phyloP scores from a whole-genome alignment of 2,113 vertebrate species.

The Cichladusa arquata region DNA sequence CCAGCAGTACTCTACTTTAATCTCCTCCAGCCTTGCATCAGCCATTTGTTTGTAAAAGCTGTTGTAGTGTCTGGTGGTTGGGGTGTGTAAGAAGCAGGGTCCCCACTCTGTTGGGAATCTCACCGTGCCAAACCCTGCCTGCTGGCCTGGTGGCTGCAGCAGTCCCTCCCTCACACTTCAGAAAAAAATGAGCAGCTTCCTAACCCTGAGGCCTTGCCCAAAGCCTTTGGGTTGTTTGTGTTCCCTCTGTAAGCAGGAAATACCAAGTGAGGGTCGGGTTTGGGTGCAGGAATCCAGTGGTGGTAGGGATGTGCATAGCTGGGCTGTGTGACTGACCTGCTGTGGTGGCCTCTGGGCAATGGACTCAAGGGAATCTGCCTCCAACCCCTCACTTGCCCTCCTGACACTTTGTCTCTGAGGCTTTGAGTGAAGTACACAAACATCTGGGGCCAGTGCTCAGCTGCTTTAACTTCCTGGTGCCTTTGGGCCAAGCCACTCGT shows the following conservation, averaged over 20 bases:
- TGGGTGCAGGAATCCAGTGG: background rate
- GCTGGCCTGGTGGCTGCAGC: background rate
- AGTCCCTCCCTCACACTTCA: background rate
- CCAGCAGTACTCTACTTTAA: background rate
- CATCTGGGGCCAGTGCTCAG: background rate
- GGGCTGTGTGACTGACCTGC: background rate
- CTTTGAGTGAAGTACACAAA: background rate
- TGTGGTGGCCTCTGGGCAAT: background rate
- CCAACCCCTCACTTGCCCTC: background rate
- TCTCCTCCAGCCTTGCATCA: background rate
- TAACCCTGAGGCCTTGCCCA: background rate
- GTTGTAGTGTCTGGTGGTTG: background rate
- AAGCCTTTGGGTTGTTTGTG: background rate
- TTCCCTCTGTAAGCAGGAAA: conserved; percentile 21
- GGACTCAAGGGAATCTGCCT: background rate
- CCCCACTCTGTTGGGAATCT: background rate
- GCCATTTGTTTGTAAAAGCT: background rate
- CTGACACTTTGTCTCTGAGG: background rate
- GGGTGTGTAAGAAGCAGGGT: rapidly evolving
- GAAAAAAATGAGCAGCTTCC: rapidly evolving
- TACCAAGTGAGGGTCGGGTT: background rate
- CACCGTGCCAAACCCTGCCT: background rate
- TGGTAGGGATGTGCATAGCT: background rate
- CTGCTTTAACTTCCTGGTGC: background rate
- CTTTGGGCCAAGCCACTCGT: background rate